Evolutionary conservation across 2,113 vertebrate genomes (phyloP).

Genomic region (Elaphurus davidianus): DNA sequence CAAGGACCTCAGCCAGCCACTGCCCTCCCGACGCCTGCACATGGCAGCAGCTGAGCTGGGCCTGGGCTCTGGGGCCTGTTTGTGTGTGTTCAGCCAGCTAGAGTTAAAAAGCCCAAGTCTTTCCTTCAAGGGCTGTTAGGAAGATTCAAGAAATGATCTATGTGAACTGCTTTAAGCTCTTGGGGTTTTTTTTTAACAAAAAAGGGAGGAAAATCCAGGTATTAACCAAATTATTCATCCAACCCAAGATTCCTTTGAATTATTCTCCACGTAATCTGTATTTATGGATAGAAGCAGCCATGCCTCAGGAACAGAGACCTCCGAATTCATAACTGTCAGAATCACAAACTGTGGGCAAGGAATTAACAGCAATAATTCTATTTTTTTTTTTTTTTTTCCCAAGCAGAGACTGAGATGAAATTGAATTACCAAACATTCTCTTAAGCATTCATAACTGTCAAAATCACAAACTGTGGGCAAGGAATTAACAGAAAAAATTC

Average conservation of each 20-base stretch:
- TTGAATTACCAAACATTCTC: slow-evolving; percentile 49
- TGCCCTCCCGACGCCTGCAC: background rate
- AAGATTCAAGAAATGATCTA: slow-evolving; percentile 55
- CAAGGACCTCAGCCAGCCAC: background rate
- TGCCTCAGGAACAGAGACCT: slow-evolving; percentile 62
- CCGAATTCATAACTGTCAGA: slow-evolving; percentile 71
- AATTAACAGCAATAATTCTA: slow-evolving; percentile 68
- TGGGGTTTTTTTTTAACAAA: background rate
- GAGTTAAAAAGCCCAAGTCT: slow-evolving; percentile 31
- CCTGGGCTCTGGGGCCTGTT: background rate
- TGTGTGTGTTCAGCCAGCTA: background rate
- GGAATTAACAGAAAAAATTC: slow-evolving; percentile 69
- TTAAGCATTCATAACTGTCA: slow-evolving; percentile 70
- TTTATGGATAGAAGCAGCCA: slow-evolving; percentile 68
- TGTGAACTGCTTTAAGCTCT: slow-evolving; percentile 45
- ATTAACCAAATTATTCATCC: slow-evolving; percentile 66
- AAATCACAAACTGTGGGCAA: slow-evolving; percentile 61
- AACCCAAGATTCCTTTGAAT: slow-evolving; percentile 55
- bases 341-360: slow-evolving; percentile 59
- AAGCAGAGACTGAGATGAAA: slow-evolving; percentile 53
- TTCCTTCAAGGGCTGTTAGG: slow-evolving; percentile 20
- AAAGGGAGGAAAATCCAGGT: slow-evolving; percentile 47
- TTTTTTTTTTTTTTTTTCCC: slow-evolving; percentile 42
- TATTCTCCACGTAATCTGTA: slow-evolving; percentile 66
- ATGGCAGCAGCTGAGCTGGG: background rate